A percentile compares a stretch with the other conserved stretches of the same genome.
Evolutionary conservation across 2,888 invertebrate genomes (phyloP).

Genomic region (Parnassius orleans): DNA sequence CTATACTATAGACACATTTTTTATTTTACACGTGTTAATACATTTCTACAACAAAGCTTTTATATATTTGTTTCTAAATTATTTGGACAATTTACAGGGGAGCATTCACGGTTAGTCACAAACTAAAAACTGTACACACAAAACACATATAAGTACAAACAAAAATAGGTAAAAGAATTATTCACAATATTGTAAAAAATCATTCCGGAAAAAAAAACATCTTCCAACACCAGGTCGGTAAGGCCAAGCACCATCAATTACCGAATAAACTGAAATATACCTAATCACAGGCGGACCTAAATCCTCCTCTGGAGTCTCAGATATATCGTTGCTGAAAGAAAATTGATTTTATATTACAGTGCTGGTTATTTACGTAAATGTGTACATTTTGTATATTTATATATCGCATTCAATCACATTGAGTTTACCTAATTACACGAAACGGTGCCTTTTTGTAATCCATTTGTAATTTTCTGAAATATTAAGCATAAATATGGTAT

Average conservation of each 20-base stretch:
- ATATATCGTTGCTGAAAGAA: slow-evolving; percentile 74
- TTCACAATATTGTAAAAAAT: slow-evolving; percentile 21
- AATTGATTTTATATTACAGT: slow-evolving; percentile 51
- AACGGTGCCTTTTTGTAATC: slow-evolving; percentile 52
- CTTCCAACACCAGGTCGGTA: slow-evolving; percentile 32
- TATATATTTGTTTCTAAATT: slow-evolving; percentile 10
- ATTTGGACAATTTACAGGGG: slow-evolving; percentile 19
- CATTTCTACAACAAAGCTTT: slow-evolving; percentile 12
- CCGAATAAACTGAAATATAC: slow-evolving; percentile 57
- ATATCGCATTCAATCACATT: slow-evolving; percentile 19
- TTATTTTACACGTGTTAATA: slow-evolving; percentile 19
- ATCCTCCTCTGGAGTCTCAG: slow-evolving; percentile 56
- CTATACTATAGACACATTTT: not conserved
- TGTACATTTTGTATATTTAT: slow-evolving; percentile 20
- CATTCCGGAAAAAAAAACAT: slow-evolving; percentile 15
- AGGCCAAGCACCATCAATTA: slow-evolving; percentile 37
- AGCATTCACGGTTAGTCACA: slow-evolving; percentile 23
- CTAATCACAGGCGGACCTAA: slow-evolving; percentile 63
- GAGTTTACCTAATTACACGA: slow-evolving; percentile 61
- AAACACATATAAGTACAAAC: slow-evolving; percentile 8
- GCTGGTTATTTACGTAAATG: slow-evolving; percentile 28
- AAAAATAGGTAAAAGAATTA: slow-evolving; percentile 7
- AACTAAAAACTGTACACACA: slow-evolving; percentile 4
- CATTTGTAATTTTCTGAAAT: slow-evolving; percentile 59
- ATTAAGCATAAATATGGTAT: slow-evolving; percentile 41